Evolutionary conservation across 1,140 invertebrate species (phyloP), one percentile per base, ranked within the genome.

Genomic region (Eupeodes corollae): DNA sequence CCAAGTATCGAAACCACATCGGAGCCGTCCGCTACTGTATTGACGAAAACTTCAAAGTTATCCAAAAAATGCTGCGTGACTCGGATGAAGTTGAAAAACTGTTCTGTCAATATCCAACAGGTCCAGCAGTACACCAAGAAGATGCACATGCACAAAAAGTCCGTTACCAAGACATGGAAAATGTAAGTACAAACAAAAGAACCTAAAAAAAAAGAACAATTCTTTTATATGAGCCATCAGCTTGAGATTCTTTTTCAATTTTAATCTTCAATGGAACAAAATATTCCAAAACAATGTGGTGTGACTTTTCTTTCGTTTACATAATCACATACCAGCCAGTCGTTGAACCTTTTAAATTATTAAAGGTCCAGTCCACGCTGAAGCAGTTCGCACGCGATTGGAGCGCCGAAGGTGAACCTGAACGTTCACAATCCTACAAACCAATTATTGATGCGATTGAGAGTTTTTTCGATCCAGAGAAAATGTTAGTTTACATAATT

Each of bases 351-450:
- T 60, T 67, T 15, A 61, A 67, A 64, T 63, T 64, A 64, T 67
- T 67, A 64, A 67, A 92, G 69, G 88, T 96, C 5, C 86, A 92
- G 64, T 86, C 88, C 21, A 91, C 92, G 5, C 73, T 99, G 49
- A 96, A 96, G 67, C 92, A 98, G 64, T 80, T 99, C 61, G 88
- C 92, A 6, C 73, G 96, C 18, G 96, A 99, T 70, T 99, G 96
- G 96, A 92, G 89, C 58, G 65, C 72, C 1, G 81, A 84, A 47
- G 95, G 95, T 1, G 76, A 75, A 5, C 67, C 74, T 3, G 96
- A 99, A 70, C 73, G 96, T 39, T 73, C 79, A 21, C 79, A 87
- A 16, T 96, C 91, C 65, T 98, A 98, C 69, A 75, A 82, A 50
- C 92, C 91, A 5, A 92, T 99, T 35, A 78, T 98, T 14, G 76